phyloP scores from a whole-genome alignment of 2,797 vertebrate genomes.

The Melanogrammus aeglefinus region DNA sequence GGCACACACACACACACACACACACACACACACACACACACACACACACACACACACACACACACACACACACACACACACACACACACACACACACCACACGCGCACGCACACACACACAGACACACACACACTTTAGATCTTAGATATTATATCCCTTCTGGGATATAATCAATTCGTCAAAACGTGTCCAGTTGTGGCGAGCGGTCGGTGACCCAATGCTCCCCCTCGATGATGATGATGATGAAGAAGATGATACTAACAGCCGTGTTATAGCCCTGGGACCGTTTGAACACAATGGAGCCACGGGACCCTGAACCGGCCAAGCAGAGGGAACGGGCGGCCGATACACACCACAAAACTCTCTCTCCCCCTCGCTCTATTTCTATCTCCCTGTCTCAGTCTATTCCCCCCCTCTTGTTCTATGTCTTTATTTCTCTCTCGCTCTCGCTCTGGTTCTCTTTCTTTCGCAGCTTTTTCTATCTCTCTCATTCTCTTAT shows the following conservation, averaged over 20 bases:
- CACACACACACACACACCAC: too few species aligned
- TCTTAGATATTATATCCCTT: neutral
- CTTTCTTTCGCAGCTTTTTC: neutral
- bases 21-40: too few species aligned
- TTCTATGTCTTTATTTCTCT: slow-evolving; percentile 6
- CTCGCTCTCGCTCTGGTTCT: slow-evolving; percentile 5
- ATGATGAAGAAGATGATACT: slow-evolving; percentile 42
- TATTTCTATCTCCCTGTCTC: slow-evolving; percentile 10
- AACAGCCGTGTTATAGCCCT: slow-evolving; percentile 22
- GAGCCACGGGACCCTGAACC: slow-evolving; percentile 37
- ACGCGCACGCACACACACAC: too few species aligned
- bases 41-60: too few species aligned
- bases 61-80: too few species aligned
- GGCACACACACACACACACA: too few species aligned
- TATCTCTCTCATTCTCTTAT: neutral
- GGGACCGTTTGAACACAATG: slow-evolving; percentile 42
- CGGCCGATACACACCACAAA: slow-evolving; percentile 45
- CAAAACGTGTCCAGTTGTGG: slow-evolving; percentile 23
- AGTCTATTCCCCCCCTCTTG: neutral
- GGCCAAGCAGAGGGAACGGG: too few species aligned
- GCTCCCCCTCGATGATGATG: slow-evolving; percentile 16
- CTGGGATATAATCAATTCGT: neutral
- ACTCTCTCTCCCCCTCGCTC: slow-evolving; percentile 46
- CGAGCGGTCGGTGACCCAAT: neutral
- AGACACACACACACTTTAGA: neutral